phyloP scores from a whole-genome alignment of 2,797 vertebrate species.

The Lepus townsendii region DNA sequence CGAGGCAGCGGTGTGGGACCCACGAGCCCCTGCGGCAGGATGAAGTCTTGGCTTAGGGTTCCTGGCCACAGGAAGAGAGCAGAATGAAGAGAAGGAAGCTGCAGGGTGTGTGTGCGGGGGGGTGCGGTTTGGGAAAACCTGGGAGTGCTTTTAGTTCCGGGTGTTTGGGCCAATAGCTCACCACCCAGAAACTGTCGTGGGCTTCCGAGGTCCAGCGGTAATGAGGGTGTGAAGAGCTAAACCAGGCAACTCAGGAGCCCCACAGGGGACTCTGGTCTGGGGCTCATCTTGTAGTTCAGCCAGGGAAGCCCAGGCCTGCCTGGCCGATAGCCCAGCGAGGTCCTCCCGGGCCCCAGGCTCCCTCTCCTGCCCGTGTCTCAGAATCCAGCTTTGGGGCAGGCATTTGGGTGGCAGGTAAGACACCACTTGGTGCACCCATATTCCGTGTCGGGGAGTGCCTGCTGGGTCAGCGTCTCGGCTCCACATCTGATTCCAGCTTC shows the following conservation, averaged over 20 bases:
- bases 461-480: too few relatives aligned
- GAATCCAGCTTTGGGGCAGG: too few relatives aligned
- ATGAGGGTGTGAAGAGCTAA: neutral
- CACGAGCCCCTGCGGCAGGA: fast-evolving
- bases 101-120: neutral
- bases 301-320: neutral
- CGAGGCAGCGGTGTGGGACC: neutral
- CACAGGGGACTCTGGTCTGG: neutral
- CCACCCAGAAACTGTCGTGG: neutral
- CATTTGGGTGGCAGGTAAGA: too few relatives aligned
- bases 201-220: neutral
- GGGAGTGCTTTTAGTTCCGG: neutral
- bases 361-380: too few relatives aligned
- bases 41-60: neutral
- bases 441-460: too few relatives aligned
- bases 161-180: neutral
- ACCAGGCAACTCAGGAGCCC: neutral
- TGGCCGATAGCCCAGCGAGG: fast-evolving
- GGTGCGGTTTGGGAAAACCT: neutral
- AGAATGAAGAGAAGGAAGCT: neutral
- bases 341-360: neutral
- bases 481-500: too few relatives aligned
- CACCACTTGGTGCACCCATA: too few relatives aligned
- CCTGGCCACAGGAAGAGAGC: fast-evolving
- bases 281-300: neutral